Conservation (phyloP, 2,888 invertebrate species). For the Lasioglossum figueresi region DNA sequence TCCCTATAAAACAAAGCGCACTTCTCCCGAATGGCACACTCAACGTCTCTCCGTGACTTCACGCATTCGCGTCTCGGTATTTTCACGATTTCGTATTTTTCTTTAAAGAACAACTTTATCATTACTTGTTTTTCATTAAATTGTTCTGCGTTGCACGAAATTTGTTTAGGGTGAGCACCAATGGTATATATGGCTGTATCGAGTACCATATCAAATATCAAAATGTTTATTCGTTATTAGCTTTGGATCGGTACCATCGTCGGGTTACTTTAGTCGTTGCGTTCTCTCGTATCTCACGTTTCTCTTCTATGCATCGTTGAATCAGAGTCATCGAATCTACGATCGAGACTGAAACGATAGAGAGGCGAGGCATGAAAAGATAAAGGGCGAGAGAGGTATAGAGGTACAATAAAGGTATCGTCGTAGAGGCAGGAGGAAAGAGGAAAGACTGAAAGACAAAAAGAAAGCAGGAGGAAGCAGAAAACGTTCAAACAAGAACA, state of each 20-base stretch:
- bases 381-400: neutral
- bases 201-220: neutral
- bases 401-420: neutral
- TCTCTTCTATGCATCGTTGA: neutral
- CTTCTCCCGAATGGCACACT: slow-evolving; percentile 67
- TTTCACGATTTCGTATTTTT: neutral
- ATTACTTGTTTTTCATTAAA: neutral
- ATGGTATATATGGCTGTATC: slow-evolving; percentile 3
- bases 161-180: slow-evolving; percentile 37
- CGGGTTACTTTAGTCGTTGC: neutral
- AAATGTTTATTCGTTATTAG: neutral
- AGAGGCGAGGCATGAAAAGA: neutral
- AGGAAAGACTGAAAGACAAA: neutral
- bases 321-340: neutral
- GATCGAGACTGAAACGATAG: neutral
- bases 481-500: neutral
- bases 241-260: too few species aligned
- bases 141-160: neutral
- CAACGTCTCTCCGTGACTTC: slow-evolving; percentile 45
- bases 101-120: neutral
- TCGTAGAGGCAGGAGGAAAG: neutral
- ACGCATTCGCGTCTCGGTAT: slow-evolving; percentile 28
- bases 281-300: neutral
- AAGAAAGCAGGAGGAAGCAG: neutral
- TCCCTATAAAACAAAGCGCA: slow-evolving; percentile 74